A percentile compares a stretch with the other conserved stretches of the same genome.
phyloP scores from a whole-genome alignment of 1,140 invertebrate species.

The Oedothorax gibbosus region DNA sequence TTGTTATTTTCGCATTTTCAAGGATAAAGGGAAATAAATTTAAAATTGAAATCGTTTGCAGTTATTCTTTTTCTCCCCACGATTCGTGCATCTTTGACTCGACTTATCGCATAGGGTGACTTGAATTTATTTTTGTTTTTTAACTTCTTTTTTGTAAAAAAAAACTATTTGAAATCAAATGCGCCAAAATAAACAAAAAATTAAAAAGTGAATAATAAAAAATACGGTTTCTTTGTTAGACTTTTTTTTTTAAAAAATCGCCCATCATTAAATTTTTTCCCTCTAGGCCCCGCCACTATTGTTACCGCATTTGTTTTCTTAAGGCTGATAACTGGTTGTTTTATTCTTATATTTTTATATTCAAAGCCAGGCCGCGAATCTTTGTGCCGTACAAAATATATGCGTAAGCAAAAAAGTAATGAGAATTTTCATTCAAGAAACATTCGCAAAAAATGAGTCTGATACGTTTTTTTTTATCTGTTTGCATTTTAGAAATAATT shows the following conservation, averaged over 20 bases:
- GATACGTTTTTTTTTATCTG: conserved; percentile 8
- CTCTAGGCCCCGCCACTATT: not conserved
- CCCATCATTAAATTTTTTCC: not conserved
- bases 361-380: not conserved
- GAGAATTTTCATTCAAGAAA: conserved; percentile 16
- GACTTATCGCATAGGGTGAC: no score
- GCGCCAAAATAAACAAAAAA: no score
- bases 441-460: conserved; percentile 7
- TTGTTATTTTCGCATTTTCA: no score
- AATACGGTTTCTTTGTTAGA: no score
- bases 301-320: conserved; percentile 28
- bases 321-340: conserved; percentile 4
- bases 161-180: no score
- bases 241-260: not conserved
- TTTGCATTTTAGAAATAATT: conserved; percentile 3
- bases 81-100: no score
- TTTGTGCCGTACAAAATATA: conserved; percentile 1
- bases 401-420: conserved; percentile 40
- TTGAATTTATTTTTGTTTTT: no score
- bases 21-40: no score
- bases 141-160: no score
- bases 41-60: no score
- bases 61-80: no score
- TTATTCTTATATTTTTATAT: not conserved
- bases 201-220: no score